phyloP scores from a whole-genome alignment of 2,888 invertebrate genomes.

The Piscicola geometra region DNA sequence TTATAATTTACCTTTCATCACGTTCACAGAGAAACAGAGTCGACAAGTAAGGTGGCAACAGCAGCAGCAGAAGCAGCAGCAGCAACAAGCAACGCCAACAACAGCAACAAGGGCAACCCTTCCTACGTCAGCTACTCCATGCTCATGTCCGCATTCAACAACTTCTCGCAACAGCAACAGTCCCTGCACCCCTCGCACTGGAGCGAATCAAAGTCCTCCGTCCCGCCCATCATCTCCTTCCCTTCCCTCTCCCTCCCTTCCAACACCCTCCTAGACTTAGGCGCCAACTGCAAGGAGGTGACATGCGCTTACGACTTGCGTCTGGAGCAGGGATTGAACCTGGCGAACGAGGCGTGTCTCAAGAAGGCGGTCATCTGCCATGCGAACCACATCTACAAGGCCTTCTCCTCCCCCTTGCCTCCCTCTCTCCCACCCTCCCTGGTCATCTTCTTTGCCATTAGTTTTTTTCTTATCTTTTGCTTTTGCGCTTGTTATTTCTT shows the following conservation, averaged over 20 bases:
- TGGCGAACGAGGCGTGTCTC: constrained; percentile 70
- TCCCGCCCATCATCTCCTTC: background rate
- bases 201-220: background rate
- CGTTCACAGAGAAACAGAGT: too few relatives aligned
- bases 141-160: constrained; percentile 1
- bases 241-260: constrained; percentile 34
- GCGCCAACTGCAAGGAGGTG: constrained; percentile 47
- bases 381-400: constrained; percentile 62
- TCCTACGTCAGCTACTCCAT: too few relatives aligned
- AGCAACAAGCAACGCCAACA: constrained; percentile 17
- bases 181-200: background rate
- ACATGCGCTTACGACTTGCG: constrained; percentile 70
- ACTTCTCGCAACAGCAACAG: background rate
- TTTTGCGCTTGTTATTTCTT: background rate
- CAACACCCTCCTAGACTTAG: too few relatives aligned
- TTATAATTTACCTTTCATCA: too few relatives aligned
- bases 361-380: constrained; percentile 52
- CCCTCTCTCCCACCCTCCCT: constrained; percentile 33
- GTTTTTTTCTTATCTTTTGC: background rate
- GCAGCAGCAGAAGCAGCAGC: too few relatives aligned
- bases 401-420: constrained; percentile 58
- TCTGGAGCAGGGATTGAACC: constrained; percentile 73
- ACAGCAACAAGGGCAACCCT: too few relatives aligned
- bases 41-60: too few relatives aligned
- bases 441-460: constrained; percentile 28